phyloP scores from a whole-genome alignment of 2,888 invertebrate genomes.

The Drosophila merina region DNA sequence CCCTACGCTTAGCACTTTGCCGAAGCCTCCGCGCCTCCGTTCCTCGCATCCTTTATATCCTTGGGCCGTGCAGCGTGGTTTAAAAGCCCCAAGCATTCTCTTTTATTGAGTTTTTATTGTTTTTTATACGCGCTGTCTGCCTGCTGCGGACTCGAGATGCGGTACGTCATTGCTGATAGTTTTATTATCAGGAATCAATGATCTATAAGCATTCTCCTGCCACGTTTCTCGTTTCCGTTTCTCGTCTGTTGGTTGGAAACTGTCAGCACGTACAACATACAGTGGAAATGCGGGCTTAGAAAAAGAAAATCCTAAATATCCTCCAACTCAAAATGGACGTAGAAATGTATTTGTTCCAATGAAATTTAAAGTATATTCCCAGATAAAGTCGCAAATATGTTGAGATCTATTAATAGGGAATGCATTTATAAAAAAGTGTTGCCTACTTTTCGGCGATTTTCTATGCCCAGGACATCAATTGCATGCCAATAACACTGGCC shows the following conservation, averaged over 20 bases:
- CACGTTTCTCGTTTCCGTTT: conserved; percentile 54
- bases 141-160: conserved; percentile 32
- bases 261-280: conserved; percentile 46
- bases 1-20: conserved; percentile 60
- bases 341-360: neutral
- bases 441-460: neutral
- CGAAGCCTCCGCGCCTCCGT: conserved; percentile 33
- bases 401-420: neutral
- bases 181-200: conserved; percentile 75
- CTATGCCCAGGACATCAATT: conserved; percentile 65
- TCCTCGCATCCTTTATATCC: conserved; percentile 32
- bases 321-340: neutral
- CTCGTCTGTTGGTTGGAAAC: conserved; percentile 20
- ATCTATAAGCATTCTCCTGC: conserved; percentile 67
- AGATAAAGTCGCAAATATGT: neutral
- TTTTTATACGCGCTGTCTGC: conserved; percentile 61
- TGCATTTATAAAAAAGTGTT: neutral
- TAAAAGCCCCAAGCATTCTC: conserved; percentile 75
- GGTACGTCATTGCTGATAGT: conserved; percentile 63
- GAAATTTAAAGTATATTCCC: neutral
- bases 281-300: conserved; percentile 9
- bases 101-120: conserved; percentile 79
- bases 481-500: conserved; percentile 69
- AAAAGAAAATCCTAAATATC: neutral
- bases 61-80: conserved; percentile 55